Evolutionary conservation across 2,888 invertebrate genomes (phyloP), one percentile per base, ranked within the genome.

Genomic region (Rotaria magnacalcarata): DNA sequence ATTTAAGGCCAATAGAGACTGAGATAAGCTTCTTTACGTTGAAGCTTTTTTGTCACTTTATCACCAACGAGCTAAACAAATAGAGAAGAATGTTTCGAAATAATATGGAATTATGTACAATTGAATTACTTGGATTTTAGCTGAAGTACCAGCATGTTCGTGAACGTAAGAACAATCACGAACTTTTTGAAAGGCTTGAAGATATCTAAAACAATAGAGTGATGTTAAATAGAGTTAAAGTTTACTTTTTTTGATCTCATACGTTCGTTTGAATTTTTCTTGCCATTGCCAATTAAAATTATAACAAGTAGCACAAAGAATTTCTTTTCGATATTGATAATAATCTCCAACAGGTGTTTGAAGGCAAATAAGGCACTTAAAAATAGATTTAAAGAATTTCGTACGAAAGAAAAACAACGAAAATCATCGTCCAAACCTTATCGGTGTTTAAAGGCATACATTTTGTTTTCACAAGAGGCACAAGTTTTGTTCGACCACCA

Each of bases 401-500:
- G 6, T n/a, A 27, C 54, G 2, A 19, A 80, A 27, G 34, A 80
- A 47, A n/a, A 27, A 43, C n/a, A 41, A 75, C 27, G 14, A 86
- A 60, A 19, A 27, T 19, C 19, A 58, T 24, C 74, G 34, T 41
- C 47, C 54, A 84, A 84, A 58, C 50, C 41, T 75, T 34, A 27
- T 80, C 75, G 14, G 14, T 84, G 34, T 86, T 67, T 19, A 84
- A 52, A 19, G 56, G 54, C 34, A 54, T 75, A 47, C 86, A 86
- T 54, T 86, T 86, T 21, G 84, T 80, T 54, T 86, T 75, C n/a
- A 86, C 85, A 75, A 67, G 74, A 47, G 86, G 74, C 27, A 86
- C 74, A 27, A 84, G 74, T 86, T 84, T 84, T 2, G 86, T 54
- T 52, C 86, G 52, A 27, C 90, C 89, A 21, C 91, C 91, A 89